Conservation (phyloP, 2,113 vertebrate genomes). For the Perca fluviatilis region DNA sequence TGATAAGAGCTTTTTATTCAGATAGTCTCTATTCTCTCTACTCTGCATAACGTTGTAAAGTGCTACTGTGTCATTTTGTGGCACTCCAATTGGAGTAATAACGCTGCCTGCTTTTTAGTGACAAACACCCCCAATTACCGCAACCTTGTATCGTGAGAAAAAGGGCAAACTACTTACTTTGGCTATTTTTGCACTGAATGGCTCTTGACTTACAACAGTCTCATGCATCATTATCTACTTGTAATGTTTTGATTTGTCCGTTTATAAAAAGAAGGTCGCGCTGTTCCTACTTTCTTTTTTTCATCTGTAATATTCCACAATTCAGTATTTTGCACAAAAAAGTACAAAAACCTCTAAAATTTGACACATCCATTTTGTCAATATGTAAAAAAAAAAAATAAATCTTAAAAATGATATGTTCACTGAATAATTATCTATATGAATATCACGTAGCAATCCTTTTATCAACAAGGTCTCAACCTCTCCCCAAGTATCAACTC, state of each 20-base stretch:
- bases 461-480: neutral
- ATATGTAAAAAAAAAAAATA: neutral
- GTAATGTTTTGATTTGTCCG: constrained; percentile 20
- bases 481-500: neutral
- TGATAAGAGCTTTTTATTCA: constrained; percentile 72
- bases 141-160: constrained; percentile 65
- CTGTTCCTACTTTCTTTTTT: constrained; percentile 1
- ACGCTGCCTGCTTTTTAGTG: constrained; percentile 52
- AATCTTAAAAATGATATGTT: neutral
- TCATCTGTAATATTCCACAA: neutral
- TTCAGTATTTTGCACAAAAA: neutral
- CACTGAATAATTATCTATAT: neutral
- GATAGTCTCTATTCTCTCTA: constrained; percentile 59
- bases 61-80: constrained; percentile 64
- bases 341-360: neutral
- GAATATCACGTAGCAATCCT: neutral
- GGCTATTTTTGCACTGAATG: constrained; percentile 39
- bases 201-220: constrained; percentile 57
- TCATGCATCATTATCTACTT: constrained; percentile 25
- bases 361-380: neutral
- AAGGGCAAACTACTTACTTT: constrained; percentile 70
- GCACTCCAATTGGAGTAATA: constrained; percentile 71
- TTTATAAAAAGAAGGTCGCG: constrained; percentile 1
- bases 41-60: constrained; percentile 59
- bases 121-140: constrained; percentile 71